Evolutionary conservation across 1,140 invertebrate species (phyloP).

Genomic region (Penaeus vannamei): DNA sequence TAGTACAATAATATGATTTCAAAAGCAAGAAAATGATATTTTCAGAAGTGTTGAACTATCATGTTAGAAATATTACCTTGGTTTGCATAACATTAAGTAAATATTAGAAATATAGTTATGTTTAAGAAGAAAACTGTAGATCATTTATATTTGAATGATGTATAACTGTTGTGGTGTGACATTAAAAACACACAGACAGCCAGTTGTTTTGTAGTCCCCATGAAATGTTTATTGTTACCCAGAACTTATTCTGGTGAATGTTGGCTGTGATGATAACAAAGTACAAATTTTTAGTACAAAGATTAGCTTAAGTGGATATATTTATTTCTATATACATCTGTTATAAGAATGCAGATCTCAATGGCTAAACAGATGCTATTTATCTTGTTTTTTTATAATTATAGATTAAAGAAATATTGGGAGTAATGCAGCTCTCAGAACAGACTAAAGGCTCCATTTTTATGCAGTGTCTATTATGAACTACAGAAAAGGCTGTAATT

Average conservation of each 20-base stretch:
- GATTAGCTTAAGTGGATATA: background rate
- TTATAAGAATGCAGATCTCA: background rate
- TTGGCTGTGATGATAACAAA: background rate
- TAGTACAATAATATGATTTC: too few relatives aligned
- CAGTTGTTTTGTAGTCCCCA: slow-evolving; percentile 49
- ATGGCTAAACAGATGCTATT: background rate
- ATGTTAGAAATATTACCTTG: too few relatives aligned
- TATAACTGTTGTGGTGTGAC: slow-evolving; percentile 47
- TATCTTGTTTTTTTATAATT: too few relatives aligned
- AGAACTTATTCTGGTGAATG: background rate
- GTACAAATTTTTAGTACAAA: background rate
- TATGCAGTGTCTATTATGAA: too few relatives aligned
- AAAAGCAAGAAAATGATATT: too few relatives aligned
- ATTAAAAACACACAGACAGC: slow-evolving; percentile 53
- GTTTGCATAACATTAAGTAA: too few relatives aligned
- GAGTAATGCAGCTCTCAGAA: too few relatives aligned
- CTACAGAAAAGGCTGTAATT: too few relatives aligned
- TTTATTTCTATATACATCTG: slow-evolving; percentile 35
- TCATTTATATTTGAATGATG: slow-evolving; percentile 27
- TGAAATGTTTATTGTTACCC: background rate
- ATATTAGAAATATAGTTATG: too few relatives aligned
- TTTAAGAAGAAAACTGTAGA: background rate
- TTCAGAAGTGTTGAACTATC: too few relatives aligned
- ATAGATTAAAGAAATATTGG: too few relatives aligned
- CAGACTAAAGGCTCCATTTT: too few relatives aligned